A percentile compares a stretch with the other conserved stretches of the same genome.
Evolutionary conservation across 1,140 invertebrate genomes (phyloP).

Genomic region (Potamilus streckersoni): DNA sequence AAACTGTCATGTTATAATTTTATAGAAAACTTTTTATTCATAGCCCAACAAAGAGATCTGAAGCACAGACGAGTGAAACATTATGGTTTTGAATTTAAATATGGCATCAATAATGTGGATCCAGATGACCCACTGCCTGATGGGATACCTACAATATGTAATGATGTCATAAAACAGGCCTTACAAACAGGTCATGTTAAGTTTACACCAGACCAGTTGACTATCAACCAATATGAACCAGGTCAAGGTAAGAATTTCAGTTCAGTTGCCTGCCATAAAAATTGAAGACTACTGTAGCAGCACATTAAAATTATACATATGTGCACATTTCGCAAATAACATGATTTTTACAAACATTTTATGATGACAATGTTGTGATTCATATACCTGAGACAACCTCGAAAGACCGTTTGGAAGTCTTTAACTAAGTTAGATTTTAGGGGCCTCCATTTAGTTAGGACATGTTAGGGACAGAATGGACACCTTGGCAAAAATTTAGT

Average conservation of each 20-base stretch:
- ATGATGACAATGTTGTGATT: too few relatives aligned
- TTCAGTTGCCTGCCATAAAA: too few relatives aligned
- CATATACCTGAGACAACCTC: too few relatives aligned
- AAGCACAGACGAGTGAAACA: conserved; percentile 92
- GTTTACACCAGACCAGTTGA: conserved; percentile 86
- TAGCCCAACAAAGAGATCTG: conserved; percentile 13
- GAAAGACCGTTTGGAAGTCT: too few relatives aligned
- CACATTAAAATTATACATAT: background rate
- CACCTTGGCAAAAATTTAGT: too few relatives aligned
- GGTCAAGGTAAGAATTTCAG: conserved; percentile 83
- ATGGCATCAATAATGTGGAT: conserved; percentile 90
- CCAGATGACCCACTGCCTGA: conserved; percentile 76
- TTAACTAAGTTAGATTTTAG: too few relatives aligned
- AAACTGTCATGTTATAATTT: background rate
- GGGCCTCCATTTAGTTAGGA: too few relatives aligned
- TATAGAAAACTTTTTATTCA: background rate
- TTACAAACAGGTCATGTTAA: conserved; percentile 68
- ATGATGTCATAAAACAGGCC: conserved; percentile 76
- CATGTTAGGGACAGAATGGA: too few relatives aligned
- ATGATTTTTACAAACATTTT: too few relatives aligned
- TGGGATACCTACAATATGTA: conserved; percentile 79
- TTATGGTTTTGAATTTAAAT: conserved; percentile 94
- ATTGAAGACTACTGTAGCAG: background rate
- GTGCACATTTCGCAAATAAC: background rate
- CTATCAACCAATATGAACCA: conserved; percentile 90